Conservation (phyloP, 2,888 invertebrate species). For the Polymixis flavicincta region DNA sequence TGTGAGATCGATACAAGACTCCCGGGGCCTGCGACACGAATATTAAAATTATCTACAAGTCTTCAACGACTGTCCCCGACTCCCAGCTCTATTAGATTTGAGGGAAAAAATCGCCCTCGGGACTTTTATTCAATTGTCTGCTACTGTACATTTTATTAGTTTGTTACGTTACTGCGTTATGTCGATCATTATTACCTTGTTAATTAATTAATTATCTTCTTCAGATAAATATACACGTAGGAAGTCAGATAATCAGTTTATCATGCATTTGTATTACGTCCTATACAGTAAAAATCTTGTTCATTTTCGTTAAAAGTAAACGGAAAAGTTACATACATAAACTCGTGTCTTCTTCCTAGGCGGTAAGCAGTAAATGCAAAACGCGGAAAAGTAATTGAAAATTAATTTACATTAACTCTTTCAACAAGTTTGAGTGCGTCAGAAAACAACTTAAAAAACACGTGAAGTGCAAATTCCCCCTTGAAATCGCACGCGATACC, state of each 20-base stretch:
- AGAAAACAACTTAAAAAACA: conserved; percentile 46
- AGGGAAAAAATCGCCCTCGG: conserved; percentile 82
- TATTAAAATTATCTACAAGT: conserved; percentile 86
- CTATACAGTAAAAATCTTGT: background rate
- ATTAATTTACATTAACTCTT: conserved; percentile 17
- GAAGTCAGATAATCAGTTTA: background rate
- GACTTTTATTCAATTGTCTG: conserved; percentile 84
- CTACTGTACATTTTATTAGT: conserved; percentile 75
- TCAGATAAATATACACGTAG: background rate
- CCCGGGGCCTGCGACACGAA: conserved; percentile 79
- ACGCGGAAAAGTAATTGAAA: background rate
- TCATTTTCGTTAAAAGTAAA: conserved; percentile 1
- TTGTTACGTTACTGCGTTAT: conserved; percentile 54
- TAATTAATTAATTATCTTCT: conserved; percentile 26
- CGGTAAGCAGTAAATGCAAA: background rate
- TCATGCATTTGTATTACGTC: background rate
- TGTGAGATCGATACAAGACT: conserved; percentile 76
- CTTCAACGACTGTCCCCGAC: conserved; percentile 74
- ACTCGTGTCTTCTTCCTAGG: background rate
- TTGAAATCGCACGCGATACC: conserved; percentile 66
- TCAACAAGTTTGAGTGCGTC: background rate
- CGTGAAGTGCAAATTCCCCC: conserved; percentile 68
- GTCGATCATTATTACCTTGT: conserved; percentile 31
- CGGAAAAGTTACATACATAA: background rate
- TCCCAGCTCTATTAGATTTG: conserved; percentile 81